A percentile compares a stretch with the other conserved stretches of the same genome.
phyloP scores from a whole-genome alignment of 2,797 vertebrate species.

The Phalloptychus januarius region DNA sequence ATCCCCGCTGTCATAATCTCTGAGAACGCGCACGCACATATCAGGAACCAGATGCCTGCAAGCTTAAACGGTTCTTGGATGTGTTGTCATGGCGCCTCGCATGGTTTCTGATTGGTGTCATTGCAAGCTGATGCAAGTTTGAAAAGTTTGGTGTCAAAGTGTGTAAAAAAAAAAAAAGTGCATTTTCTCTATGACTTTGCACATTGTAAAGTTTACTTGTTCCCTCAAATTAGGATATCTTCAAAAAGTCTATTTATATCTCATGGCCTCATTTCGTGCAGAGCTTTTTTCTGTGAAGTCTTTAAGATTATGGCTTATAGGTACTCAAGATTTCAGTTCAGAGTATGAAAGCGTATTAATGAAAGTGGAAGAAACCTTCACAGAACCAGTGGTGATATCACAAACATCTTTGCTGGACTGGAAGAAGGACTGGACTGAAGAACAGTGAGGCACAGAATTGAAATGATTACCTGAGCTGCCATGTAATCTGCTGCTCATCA shows the following conservation, averaged over 20 bases:
- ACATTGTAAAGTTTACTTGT: not conserved
- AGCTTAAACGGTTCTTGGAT: not conserved
- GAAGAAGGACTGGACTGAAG: not conserved
- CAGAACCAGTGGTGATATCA: not conserved
- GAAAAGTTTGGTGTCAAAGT: not conserved
- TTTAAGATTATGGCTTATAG: not conserved
- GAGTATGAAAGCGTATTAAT: not conserved
- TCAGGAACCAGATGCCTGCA: constrained; percentile 52
- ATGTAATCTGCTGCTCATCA: not conserved
- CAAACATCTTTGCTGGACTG: not conserved
- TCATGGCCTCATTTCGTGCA: not conserved
- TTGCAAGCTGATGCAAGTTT: not conserved
- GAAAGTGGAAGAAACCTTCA: not conserved
- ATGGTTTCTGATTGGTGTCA: constrained; percentile 23
- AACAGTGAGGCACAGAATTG: not conserved
- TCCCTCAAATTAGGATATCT: not conserved
- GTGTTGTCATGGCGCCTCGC: not conserved
- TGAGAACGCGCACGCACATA: constrained; percentile 42
- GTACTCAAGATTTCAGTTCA: not conserved
- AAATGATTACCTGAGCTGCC: not conserved
- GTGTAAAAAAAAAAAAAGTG: not conserved
- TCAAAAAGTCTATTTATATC: not conserved
- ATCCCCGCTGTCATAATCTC: constrained; percentile 72
- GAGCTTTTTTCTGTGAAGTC: not conserved
- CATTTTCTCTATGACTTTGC: not conserved